Conservation (phyloP, 2,113 vertebrate genomes). For the pig (Sus scrofa) region DNA sequence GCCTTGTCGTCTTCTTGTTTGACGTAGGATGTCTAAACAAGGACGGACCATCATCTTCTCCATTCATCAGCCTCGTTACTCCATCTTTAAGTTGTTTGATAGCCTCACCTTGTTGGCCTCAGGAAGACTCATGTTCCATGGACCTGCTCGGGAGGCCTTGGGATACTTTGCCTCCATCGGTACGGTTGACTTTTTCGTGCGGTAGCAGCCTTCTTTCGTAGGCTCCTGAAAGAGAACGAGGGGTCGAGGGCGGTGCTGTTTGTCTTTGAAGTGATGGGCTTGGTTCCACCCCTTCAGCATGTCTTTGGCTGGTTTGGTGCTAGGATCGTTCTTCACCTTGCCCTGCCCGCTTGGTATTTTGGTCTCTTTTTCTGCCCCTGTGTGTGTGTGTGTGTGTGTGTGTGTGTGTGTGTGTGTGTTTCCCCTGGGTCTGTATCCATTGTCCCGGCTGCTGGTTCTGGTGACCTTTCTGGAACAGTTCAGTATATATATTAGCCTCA, state of each 20-base stretch:
- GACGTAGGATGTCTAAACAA: slow-evolving; percentile 90
- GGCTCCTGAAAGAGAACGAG: neutral
- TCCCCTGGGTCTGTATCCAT: neutral
- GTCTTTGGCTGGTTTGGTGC: neutral
- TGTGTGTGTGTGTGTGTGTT: neutral
- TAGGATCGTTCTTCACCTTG: neutral
- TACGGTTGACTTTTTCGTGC: slow-evolving; percentile 77
- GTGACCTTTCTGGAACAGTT: neutral
- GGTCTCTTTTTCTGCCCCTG: neutral
- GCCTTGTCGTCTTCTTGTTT: slow-evolving; percentile 21
- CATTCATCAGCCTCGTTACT: slow-evolving; percentile 97
- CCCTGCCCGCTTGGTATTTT: neutral
- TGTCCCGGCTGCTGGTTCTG: neutral
- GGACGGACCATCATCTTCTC: slow-evolving; percentile 96
- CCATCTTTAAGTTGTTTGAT: slow-evolving; percentile 96
- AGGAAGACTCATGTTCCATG: slow-evolving; percentile 94
- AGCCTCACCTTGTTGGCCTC: slow-evolving; percentile 92
- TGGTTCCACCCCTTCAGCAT: neutral
- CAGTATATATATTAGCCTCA: neutral
- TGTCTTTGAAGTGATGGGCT: neutral
- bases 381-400: neutral
- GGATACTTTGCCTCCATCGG: slow-evolving; percentile 92
- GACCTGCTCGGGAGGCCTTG: slow-evolving; percentile 89
- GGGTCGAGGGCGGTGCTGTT: neutral
- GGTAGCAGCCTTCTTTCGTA: neutral